Conservation (phyloP, 2,797 vertebrate species). For the Rallus crepitans region DNA sequence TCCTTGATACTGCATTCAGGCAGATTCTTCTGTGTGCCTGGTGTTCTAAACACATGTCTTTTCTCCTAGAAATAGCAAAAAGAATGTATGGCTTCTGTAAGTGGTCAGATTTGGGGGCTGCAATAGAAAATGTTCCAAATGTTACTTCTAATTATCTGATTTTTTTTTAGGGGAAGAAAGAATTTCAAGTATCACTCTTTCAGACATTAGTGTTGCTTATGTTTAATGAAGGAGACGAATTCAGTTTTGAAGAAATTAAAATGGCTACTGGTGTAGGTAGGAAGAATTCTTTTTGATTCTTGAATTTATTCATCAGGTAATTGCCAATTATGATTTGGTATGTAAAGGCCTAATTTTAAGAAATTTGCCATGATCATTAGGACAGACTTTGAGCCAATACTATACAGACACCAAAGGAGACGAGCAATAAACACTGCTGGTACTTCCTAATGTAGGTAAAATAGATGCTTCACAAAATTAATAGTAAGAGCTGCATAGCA, state of each 20-base stretch:
- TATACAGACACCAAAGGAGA: not conserved
- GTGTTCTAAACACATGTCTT: not conserved
- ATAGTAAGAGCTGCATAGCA: not conserved
- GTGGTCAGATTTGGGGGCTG: not conserved
- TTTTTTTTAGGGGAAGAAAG: slow-evolving; percentile 82
- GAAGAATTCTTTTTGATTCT: slow-evolving; percentile 22
- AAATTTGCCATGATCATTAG: not conserved
- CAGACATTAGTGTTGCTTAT: slow-evolving; percentile 86
- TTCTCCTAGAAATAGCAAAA: not conserved
- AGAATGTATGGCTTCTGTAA: not conserved
- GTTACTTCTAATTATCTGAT: not conserved
- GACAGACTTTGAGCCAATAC: not conserved
- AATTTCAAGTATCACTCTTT: slow-evolving; percentile 85
- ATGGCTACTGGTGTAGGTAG: slow-evolving; percentile 84
- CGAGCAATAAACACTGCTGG: not conserved
- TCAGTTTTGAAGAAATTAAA: slow-evolving; percentile 83
- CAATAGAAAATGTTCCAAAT: not conserved
- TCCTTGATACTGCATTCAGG: not conserved
- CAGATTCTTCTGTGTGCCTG: not conserved
- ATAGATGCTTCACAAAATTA: not conserved
- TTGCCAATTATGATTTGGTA: not conserved
- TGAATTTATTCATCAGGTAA: not conserved
- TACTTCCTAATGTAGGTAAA: not conserved
- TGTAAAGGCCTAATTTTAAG: not conserved
- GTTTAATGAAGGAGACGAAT: slow-evolving; percentile 86